phyloP scores from a whole-genome alignment of 2,888 invertebrate species.

The Cenopis cana region DNA sequence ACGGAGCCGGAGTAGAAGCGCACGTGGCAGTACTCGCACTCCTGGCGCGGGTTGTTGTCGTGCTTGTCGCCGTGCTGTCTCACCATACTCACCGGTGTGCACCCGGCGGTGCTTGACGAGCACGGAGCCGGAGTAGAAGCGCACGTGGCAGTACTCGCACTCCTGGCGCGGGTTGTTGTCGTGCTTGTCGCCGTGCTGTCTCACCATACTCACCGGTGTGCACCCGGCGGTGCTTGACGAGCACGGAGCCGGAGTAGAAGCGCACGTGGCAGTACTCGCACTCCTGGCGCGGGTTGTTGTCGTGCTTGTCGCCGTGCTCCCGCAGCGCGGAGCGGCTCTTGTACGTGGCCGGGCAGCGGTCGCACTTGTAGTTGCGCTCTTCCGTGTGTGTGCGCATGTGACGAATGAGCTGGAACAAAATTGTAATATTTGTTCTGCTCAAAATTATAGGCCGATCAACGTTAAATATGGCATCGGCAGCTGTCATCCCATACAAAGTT shows the following conservation, averaged over 20 bases:
- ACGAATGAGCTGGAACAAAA: conserved; percentile 54
- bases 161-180: conserved; percentile 66
- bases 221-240: conserved; percentile 72
- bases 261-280: conserved; percentile 74
- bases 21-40: too few species aligned
- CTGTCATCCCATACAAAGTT: too few species aligned
- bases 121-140: conserved; percentile 67
- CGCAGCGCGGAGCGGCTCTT: conserved; percentile 51
- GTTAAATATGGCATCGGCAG: too few species aligned
- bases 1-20: too few species aligned
- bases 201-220: conserved; percentile 70
- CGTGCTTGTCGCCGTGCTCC: conserved; percentile 67
- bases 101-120: conserved; percentile 73
- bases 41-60: too few species aligned
- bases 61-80: too few species aligned
- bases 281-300: conserved; percentile 64
- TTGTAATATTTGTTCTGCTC: too few species aligned
- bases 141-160: conserved; percentile 74
- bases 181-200: conserved; percentile 68
- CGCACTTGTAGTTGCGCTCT: conserved; percentile 57
- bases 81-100: too few species aligned
- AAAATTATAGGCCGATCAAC: too few species aligned
- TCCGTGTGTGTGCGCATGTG: conserved; percentile 62
- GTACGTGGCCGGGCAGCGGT: conserved; percentile 63
- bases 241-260: conserved; percentile 67